These are phyloP conservation scores for Ecdyonurus torrentis DNA, from an alignment of 2,888 invertebrate genomes.

Conservation along the genomic window DNA sequence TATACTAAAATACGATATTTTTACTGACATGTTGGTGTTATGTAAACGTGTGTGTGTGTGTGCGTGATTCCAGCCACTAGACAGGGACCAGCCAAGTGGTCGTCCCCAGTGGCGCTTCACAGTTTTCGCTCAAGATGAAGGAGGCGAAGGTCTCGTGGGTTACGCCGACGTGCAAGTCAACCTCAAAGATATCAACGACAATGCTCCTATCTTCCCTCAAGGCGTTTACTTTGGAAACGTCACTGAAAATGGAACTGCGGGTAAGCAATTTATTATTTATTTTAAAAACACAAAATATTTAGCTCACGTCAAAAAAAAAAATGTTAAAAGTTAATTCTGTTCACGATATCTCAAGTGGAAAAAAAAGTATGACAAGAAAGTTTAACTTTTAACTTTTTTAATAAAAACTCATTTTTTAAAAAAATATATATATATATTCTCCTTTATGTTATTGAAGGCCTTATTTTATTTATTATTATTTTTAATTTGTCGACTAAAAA, in stretches of 20 bases:
- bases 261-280: constrained; percentile 21
- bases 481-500: too few species aligned
- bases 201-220: constrained; percentile 91
- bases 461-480: too few species aligned
- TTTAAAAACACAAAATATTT: background rate
- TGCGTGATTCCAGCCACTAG: constrained; percentile 77
- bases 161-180: constrained; percentile 97
- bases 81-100: constrained; percentile 93
- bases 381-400: too few species aligned
- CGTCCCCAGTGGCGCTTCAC: constrained; percentile 92
- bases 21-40: too few species aligned
- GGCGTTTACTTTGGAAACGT: constrained; percentile 90
- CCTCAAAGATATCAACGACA: constrained; percentile 94
- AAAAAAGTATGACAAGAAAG: too few species aligned
- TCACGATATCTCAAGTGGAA: too few species aligned
- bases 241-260: constrained; percentile 86
- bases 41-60: too few species aligned
- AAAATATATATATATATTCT: too few species aligned
- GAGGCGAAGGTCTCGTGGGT: constrained; percentile 87
- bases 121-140: constrained; percentile 91
- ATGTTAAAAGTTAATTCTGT: background rate
- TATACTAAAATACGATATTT: too few species aligned
- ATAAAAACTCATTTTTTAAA: background rate
- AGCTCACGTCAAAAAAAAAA: background rate
- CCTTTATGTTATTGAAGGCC: too few species aligned